A percentile compares a stretch with the other conserved stretches of the same genome.
These are phyloP conservation scores for Plectrocnemia conspersa DNA, from an alignment of 1,140 invertebrate species.

Conservation along the genomic window DNA sequence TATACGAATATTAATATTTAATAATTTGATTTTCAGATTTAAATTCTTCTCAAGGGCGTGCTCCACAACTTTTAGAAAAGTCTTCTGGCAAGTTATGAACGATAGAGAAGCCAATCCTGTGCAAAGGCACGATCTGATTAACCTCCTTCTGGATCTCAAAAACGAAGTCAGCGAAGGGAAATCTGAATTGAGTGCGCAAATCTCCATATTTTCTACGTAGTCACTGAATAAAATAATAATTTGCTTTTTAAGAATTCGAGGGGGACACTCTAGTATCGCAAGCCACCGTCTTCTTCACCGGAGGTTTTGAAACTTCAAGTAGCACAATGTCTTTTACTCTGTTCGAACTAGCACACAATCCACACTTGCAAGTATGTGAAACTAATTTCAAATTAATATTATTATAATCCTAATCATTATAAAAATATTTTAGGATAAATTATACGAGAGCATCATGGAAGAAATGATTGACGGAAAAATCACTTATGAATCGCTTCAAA, in stretches of 20 bases:
- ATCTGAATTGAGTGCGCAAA: neutral
- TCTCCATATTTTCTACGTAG: neutral
- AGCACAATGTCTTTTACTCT: conserved; percentile 52
- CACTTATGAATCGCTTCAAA: conserved; percentile 41
- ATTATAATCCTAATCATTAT: neutral
- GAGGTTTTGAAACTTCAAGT: conserved; percentile 60
- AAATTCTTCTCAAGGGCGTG: neutral
- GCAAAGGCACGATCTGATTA: conserved; percentile 39
- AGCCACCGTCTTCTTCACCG: conserved; percentile 56
- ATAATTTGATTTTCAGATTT: neutral
- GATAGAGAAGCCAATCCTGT: conserved; percentile 31
- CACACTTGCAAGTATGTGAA: conserved; percentile 48
- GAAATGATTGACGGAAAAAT: conserved; percentile 41
- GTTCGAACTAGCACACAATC: conserved; percentile 55
- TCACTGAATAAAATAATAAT: neutral
- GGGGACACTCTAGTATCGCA: conserved; percentile 55
- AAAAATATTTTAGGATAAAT: neutral
- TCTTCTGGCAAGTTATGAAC: conserved; percentile 36
- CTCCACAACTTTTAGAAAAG: neutral
- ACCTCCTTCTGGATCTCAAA: conserved; percentile 39
- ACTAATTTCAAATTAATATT: neutral
- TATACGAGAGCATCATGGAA: conserved; percentile 33
- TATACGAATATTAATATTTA: neutral
- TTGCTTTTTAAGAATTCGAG: conserved; percentile 38
- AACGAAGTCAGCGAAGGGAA: conserved; percentile 8